Base-by-base conservation (phyloP, 2,888 invertebrate genomes). In the Andrena fulva region DNA sequence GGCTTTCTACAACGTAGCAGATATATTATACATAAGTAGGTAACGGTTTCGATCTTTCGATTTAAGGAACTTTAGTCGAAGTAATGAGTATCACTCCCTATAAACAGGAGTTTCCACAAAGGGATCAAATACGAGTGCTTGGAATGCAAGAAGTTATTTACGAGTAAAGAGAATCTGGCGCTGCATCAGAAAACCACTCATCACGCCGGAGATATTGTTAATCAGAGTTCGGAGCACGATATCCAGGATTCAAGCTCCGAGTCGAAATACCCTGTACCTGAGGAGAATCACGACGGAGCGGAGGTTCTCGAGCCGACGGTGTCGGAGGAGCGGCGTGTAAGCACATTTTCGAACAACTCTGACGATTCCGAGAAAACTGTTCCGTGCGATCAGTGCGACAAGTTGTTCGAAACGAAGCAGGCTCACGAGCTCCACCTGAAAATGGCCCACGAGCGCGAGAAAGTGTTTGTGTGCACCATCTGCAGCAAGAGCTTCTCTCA, bases 401-500 rank as follows among this genome's bases (percentile, higher is more conserved):
- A 96, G 90, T 90, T 94, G 24, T 96, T 96, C 87, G 94, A 95
- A 74, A 95, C 94, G 66, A 96, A 95, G 84, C 95, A 96, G 91
- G 95, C 95, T 93, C 95, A 95, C 85, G 96, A 96, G 42, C 91
- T 95, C 64, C 96, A 96, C 91, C 93, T 95, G 29, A 96, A 95
- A 94, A 94, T 95, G 12, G 94, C 95, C 16, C 96, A 96, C 91
- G 93, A 94, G 54, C 95, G 95, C 70, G 95, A 95, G 90, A 95
- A 95, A 79, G 95, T 95, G 29, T 96, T 95, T 93, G 91, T 90
- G 64, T 96, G 96, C 92, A 91, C 89, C 2, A 94, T 95, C 89
- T 97, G 96, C 92, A 95, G 95, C 82, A 95, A 95, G 71, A 91
- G 93, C 52, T 96, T 96, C 92, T 94, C 95, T 1, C 96, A 96